Percentiles rank a stretch among this genome's conserved stretches.
These are phyloP conservation scores for Bombylius discolor DNA, from an alignment of 2,888 invertebrate genomes.

Conservation along the genomic window DNA sequence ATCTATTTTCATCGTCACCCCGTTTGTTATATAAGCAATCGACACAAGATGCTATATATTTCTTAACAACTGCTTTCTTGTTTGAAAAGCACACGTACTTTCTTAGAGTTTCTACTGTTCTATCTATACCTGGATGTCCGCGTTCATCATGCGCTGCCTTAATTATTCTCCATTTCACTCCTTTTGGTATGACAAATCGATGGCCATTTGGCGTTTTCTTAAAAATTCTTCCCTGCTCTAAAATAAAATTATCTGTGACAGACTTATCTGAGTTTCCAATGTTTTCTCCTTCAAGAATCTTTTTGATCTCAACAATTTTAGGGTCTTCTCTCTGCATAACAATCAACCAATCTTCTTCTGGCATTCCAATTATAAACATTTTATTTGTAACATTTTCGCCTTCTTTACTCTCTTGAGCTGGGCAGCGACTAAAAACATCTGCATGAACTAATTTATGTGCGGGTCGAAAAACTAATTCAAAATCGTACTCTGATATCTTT, in stretches of 20 bases:
- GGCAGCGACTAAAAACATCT: background rate
- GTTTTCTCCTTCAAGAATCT: background rate
- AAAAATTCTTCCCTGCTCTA: too few species aligned
- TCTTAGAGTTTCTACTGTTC: too few species aligned
- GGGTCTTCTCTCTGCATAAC: conserved; percentile 12
- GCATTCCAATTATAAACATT: background rate
- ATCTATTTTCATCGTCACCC: background rate
- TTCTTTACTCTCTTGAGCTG: background rate
- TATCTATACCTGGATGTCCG: too few species aligned
- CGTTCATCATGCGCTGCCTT: too few species aligned
- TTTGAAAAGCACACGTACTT: too few species aligned
- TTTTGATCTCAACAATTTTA: conserved; percentile 3
- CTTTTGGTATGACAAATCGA: too few species aligned
- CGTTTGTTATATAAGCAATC: conserved; percentile 3
- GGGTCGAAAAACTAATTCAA: conserved; percentile 1
- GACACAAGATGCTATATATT: background rate
- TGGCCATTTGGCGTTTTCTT: too few species aligned
- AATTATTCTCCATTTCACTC: too few species aligned
- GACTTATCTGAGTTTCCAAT: too few species aligned
- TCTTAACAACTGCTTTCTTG: background rate
- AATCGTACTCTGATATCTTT: background rate
- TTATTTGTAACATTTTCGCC: background rate
- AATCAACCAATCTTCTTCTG: conserved; percentile 7
- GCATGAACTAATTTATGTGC: background rate
- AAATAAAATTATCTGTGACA: too few species aligned